These are phyloP conservation scores for Mobula hypostoma DNA, from an alignment of 2,113 vertebrate genomes.

Conservation along the genomic window DNA sequence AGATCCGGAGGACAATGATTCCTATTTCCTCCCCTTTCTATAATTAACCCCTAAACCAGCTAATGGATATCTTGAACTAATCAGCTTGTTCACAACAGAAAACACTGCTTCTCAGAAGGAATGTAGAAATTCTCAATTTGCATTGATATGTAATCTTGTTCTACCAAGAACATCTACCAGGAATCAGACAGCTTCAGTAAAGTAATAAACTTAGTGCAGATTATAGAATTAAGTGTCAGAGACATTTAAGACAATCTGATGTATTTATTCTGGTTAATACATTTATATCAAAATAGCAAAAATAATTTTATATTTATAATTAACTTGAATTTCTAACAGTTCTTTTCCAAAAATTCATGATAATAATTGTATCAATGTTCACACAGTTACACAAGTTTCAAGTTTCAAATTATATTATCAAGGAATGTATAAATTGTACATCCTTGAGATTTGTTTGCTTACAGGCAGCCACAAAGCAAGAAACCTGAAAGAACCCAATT, in stretches of 20 bases:
- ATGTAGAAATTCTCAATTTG: not conserved
- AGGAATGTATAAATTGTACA: too few relatives aligned
- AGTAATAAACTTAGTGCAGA: not conserved
- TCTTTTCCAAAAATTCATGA: not conserved
- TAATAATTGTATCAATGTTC: not conserved
- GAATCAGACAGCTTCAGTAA: not conserved
- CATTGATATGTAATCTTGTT: not conserved
- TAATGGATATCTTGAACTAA: not conserved
- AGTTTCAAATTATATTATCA: too few relatives aligned
- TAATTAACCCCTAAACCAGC: not conserved
- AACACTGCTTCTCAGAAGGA: not conserved
- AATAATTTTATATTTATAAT: not conserved
- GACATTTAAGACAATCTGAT: not conserved
- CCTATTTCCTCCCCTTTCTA: too few relatives aligned
- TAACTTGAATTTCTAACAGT: not conserved
- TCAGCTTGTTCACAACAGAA: not conserved
- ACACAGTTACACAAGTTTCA: not conserved
- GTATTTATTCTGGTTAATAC: not conserved
- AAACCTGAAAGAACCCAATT: too few relatives aligned
- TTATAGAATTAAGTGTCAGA: not conserved
- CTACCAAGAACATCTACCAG: not conserved
- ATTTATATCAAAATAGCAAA: not conserved
- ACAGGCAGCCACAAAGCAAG: too few relatives aligned
- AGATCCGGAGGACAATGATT: too few relatives aligned
- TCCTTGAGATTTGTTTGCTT: too few relatives aligned